phyloP scores from a whole-genome alignment of 2,113 vertebrate genomes.

The Enhydra lutris region DNA sequence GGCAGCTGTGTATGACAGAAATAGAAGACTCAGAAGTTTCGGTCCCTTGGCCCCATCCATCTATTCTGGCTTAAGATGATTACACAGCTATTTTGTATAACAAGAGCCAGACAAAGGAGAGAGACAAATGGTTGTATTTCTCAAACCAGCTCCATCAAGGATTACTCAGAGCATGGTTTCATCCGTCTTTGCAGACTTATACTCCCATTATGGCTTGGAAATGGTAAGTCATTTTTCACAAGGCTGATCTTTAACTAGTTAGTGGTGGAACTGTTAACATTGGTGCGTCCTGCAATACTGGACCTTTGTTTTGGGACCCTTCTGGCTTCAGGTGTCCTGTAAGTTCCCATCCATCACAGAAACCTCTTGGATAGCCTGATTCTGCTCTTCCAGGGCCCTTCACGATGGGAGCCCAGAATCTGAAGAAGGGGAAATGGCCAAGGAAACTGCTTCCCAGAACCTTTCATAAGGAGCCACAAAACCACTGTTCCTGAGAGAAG shows the following conservation, averaged over 20 bases:
- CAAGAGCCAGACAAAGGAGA: conserved; percentile 66
- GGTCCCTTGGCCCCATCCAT: conserved; percentile 60
- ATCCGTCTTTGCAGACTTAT: conserved; percentile 80
- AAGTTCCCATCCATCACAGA: conserved; percentile 53
- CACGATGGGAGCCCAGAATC: not conserved
- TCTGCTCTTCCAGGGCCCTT: not conserved
- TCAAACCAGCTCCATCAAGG: conserved; percentile 75
- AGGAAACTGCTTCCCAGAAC: not conserved
- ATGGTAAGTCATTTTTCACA: conserved; percentile 82
- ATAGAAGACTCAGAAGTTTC: conserved; percentile 66
- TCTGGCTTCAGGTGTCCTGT: not conserved
- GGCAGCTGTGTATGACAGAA: conserved; percentile 83
- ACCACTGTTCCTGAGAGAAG: not conserved
- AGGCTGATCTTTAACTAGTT: conserved; percentile 73
- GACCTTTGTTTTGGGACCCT: conserved; percentile 71
- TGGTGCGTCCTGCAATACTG: conserved; percentile 34
- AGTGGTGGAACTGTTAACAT: conserved; percentile 68
- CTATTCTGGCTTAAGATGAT: conserved; percentile 80
- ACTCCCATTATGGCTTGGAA: conserved; percentile 79
- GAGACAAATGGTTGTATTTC: conserved; percentile 81
- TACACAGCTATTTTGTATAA: conserved; percentile 80
- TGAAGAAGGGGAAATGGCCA: not conserved
- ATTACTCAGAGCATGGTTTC: conserved; percentile 74
- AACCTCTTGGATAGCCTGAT: not conserved
- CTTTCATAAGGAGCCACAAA: not conserved